Evolutionary conservation across 2,888 invertebrate genomes (phyloP), one percentile per base, ranked within the genome.

Genomic region (Hybos culiciformis): DNA sequence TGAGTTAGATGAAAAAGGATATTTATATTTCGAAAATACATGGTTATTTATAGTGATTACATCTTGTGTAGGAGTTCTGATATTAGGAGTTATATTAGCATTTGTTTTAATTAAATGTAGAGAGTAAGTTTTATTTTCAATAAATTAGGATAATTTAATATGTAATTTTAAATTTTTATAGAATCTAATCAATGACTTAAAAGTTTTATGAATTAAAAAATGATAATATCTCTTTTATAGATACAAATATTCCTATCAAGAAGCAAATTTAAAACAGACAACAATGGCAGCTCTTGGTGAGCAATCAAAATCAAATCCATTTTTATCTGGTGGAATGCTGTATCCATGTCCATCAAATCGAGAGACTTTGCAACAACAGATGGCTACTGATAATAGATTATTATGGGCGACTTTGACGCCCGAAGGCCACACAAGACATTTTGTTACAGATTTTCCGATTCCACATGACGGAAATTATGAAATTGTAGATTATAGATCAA

Each of bases 381-480:
- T 74, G 14, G 73, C 75, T 17, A 71, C 77, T 12, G 80, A 80
- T 57, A 78, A 78, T 4, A 71, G 81, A 7, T 75, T 81, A 3
- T 70, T 83, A 37, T 88, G 88, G 88, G 87, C 88, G 2, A 84
- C 87, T 0, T 65, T 88, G 9, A 86, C 86, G 0, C 86, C 86
- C 0, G 74, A 83, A 17, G 85, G 84, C 12, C n/a, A n/a, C n/a
- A 85, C 85, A 1, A 72, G 83, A 18, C 85, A 86, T 62, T 84
- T 80, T 59, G 77, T 81, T 43, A 75, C 78, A 47, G 77, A 78
- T 54, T 76, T 72, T 50, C 58, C 61, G 6, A 43, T 48, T 4
- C 61, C 59, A 20, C 77, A 77, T 48, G 73, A 80, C 57, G 77
- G 78, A 47, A 80, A 80, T 59, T 81, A 81, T 60, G 81, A 81